Base-by-base conservation (phyloP, 2,888 invertebrate genomes). In the Anthophora plumipes region DNA sequence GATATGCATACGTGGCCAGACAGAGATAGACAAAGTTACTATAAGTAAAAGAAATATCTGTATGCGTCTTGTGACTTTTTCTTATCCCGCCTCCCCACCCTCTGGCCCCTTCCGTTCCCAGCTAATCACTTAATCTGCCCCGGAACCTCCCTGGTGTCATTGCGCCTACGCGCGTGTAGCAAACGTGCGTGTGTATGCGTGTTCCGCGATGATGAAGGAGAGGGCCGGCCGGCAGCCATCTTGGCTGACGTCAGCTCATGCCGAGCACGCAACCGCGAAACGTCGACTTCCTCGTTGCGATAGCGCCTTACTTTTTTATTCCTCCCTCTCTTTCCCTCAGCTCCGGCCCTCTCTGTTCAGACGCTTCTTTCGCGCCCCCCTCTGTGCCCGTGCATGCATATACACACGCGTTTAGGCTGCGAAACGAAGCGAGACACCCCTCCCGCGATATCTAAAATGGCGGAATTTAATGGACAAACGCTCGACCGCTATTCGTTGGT, bases 211-310 rank as follows among this genome's bases (percentile, higher is more conserved):
- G 86, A 83, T 81, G 83, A 86, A 82, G 83, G 83, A 78, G 80
- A 82, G 85, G 84, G 83, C 74, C 77, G 77, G 46, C 69, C 52
- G 72, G 76, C 85, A 73, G 89, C 88, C 90, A 88, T 90, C 84
- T 86, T 88, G 88, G 85, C 76, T 89, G 90, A 90, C 89, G 89
- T 90, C 90, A 90, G 81, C 79, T 75, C 85, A 80, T 80, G 84
- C 82, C 83, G 67, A 88, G 85, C 88, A 88, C 88, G 89, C 87
- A 89, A 86, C 82, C 88, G 86, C 89, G 88, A 88, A 89, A 87
- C 85, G 80, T 73, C 88, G 71, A 87, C 88, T 87, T 87, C 88
- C 87, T 87, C 76, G 86, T 86, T 85, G 89, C 84, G 88, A 88
- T 84, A 88, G 84, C 85, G 85, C 88, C 85, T 89, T 88, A 85